Evolutionary conservation across 1,140 invertebrate genomes (phyloP), one percentile per base, ranked within the genome.

Genomic region (Bombus polaris): DNA sequence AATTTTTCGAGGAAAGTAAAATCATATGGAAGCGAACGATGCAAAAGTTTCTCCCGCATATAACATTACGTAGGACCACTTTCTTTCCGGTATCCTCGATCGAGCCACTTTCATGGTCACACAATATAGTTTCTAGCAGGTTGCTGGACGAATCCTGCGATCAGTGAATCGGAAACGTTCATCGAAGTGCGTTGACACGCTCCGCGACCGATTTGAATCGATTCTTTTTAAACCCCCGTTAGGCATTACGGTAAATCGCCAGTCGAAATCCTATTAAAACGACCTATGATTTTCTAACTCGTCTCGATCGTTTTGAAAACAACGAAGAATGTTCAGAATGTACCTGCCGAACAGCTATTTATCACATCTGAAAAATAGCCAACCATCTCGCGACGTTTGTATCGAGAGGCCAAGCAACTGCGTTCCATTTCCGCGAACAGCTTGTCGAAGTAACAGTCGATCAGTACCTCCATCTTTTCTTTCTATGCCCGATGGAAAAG

Each of bases 361-460:
- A 97, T 97, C 28, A 97, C 95, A n/a, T 97, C 96, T 79, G 96
- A 96, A 90, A 97, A 97, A 94, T 97, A 97, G 88, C 96, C 96
- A 18, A 97, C 96, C 39, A 97, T 92, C 80, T 96, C 96, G 65
- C 96, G 93, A 76, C 97, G 95, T 92, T 96, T 97, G 85, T 96
- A 95, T 73, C 96, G 95, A 22, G 96, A 96, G 53, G 96, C 96
- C 32, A 97, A 94, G 91, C 96, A 96, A 92, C 96, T 96, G 42
- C 97, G 95, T 70, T 97, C 96, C 91, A 97, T 94, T 86, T 96
- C 95, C 59, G 95, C 92, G 89, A 97, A 97, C 57, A 97, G 93
- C 91, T 96, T 95, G 81, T 97, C 97, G 89, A 97, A 97, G 93
- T 97, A 97, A 92, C 96, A 96, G 80, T 97, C 96, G 92, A 97